phyloP scores from a whole-genome alignment of 2,888 invertebrate genomes.

The Netelia inedita region DNA sequence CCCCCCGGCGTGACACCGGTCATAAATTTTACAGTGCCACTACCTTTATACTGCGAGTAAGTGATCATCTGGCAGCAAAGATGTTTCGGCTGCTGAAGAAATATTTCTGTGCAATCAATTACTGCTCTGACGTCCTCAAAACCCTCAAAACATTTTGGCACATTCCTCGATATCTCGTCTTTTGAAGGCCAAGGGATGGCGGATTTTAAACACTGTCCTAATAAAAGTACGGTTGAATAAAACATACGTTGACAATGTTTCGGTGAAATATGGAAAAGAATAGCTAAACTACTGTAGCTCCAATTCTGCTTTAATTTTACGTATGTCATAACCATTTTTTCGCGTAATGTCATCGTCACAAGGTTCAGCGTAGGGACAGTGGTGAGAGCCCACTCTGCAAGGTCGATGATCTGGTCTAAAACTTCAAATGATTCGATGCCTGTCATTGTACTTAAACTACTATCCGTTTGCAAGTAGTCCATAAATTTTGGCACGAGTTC shows the following conservation, averaged over 20 bases:
- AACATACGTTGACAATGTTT: slow-evolving; percentile 5
- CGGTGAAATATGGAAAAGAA: slow-evolving; percentile 11
- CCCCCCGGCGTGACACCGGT: slow-evolving; percentile 69
- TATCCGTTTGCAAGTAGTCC: slow-evolving; percentile 37
- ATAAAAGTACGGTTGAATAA: slow-evolving; percentile 6
- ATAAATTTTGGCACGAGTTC: slow-evolving; percentile 36
- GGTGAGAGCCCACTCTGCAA: slow-evolving; percentile 28
- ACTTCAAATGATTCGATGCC: slow-evolving; percentile 39
- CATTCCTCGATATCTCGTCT: slow-evolving; percentile 64
- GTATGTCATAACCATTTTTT: slow-evolving; percentile 24
- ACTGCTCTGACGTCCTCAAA: slow-evolving; percentile 68
- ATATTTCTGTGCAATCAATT: slow-evolving; percentile 72
- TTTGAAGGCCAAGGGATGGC: slow-evolving; percentile 31
- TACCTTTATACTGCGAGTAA: slow-evolving; percentile 70
- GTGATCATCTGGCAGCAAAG: slow-evolving; percentile 64
- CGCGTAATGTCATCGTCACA: slow-evolving; percentile 38
- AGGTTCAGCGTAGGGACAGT: slow-evolving; percentile 22
- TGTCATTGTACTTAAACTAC: slow-evolving; percentile 34
- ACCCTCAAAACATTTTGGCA: slow-evolving; percentile 70
- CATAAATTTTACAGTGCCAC: slow-evolving; percentile 69
- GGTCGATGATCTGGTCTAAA: slow-evolving; percentile 36
- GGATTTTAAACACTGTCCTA: background rate
- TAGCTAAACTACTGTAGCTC: slow-evolving; percentile 20
- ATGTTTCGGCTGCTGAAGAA: slow-evolving; percentile 65
- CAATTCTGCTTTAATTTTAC: slow-evolving; percentile 26